A percentile compares a stretch with the other conserved stretches of the same genome.
Conservation (phyloP, 1,140 invertebrate species). For the Drosophila erecta region DNA sequence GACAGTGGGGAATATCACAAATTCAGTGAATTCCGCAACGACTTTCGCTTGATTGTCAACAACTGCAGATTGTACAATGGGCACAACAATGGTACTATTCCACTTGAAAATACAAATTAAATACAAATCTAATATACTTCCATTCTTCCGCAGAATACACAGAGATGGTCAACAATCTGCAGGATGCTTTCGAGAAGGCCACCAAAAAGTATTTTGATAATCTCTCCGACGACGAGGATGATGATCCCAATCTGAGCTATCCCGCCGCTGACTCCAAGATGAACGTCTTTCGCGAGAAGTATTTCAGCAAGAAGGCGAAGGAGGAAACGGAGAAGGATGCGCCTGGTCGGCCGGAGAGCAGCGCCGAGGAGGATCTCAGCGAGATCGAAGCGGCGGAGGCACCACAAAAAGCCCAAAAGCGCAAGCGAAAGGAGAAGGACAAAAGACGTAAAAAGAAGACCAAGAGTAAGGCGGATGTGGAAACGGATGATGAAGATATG, state of each 20-base stretch:
- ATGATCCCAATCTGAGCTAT: constrained; percentile 89
- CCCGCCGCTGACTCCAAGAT: constrained; percentile 85
- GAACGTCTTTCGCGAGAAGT: constrained; percentile 83
- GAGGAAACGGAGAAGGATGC: constrained; percentile 61
- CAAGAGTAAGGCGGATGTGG: constrained; percentile 78
- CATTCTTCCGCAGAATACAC: constrained; percentile 89
- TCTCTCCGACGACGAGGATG: constrained; percentile 90
- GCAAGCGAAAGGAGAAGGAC: constrained; percentile 83
- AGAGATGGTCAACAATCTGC: constrained; percentile 93
- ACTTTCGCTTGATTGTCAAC: constrained; percentile 95
- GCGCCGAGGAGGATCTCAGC: constrained; percentile 49
- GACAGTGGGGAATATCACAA: constrained; percentile 92
- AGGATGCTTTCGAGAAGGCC: constrained; percentile 91
- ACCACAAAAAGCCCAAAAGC: constrained; percentile 72
- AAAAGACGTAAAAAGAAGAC: constrained; percentile 84
- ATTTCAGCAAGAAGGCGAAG: constrained; percentile 75
- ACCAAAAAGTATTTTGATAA: constrained; percentile 92
- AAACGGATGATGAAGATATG: constrained; percentile 79
- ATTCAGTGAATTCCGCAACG: constrained; percentile 92
- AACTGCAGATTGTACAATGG: constrained; percentile 97
- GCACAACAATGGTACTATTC: constrained; percentile 91
- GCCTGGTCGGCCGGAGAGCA: constrained; percentile 34
- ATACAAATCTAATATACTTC: background rate
- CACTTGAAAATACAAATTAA: background rate
- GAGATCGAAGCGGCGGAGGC: constrained; percentile 83